Base-by-base conservation (phyloP, 2,888 invertebrate species). In the Hydrotaea diabolus region DNA sequence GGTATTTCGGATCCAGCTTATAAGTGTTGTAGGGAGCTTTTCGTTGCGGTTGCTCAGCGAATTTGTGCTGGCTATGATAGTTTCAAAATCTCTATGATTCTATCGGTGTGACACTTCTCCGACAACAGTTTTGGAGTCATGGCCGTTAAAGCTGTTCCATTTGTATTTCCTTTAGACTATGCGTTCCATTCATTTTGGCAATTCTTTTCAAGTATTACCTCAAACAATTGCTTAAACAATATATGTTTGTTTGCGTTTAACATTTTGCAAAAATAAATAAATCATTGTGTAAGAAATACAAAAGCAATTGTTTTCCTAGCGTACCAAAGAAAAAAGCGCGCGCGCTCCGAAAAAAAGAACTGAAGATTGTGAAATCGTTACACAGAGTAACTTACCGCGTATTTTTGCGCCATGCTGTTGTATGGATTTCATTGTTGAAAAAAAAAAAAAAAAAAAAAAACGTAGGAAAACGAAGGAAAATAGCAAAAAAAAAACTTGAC, bases 351-450 rank as follows among this genome's bases (percentile, higher is more conserved):
- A 49, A 49, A n/a, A 59, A 59, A 23, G 26, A 23, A 59, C 17
- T 36, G 9, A 36, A 31, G 64, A 64, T 64, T 64, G 64, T 64
- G 64, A 64, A 64, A 64, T 64, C 15, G 64, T 39, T 64, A 64
- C 31, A 36, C 64, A 64, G 36, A 64, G 64, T 64, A 36, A 5
- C n/a, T 39, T 15, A n/a, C 0, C 64, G 64, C 15, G 31, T 64
- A 31, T 64, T 23, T 23, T 21, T 2, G 4, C 11, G 26, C 11
- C 9, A 7, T 15, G n/a, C 17, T 11, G 39, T 8, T 36, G 39
- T 64, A 64, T 36, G 26, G 31, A 36, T 64, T 64, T 64, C 64
- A 64, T 64, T 64, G 64, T 36, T 36, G 31, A 11, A 36, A 62
- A 26, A 2, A 26, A 62, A 31, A 62, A 31, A 62, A 26, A 1